A percentile compares a stretch with the other conserved stretches of the same genome.
These are phyloP conservation scores for Apostichopus leukothele DNA, from an alignment of 53 echinoderm and acorn worm species.

Conservation along the genomic window DNA sequence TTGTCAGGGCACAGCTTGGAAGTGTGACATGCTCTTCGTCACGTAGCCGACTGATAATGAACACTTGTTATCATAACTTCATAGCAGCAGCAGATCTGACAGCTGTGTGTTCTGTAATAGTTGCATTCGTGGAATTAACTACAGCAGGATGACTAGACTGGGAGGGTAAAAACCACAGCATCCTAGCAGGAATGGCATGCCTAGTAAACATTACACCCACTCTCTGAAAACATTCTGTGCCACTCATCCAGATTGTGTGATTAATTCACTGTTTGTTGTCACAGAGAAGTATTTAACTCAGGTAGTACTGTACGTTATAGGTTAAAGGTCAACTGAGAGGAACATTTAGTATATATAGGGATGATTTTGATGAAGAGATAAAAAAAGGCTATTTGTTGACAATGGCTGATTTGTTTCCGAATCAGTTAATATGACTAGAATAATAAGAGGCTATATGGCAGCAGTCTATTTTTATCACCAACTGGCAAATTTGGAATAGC, in stretches of 20 bases:
- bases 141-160: too few species aligned
- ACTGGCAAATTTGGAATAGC: background rate
- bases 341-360: background rate
- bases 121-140: background rate
- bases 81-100: background rate
- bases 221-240: background rate
- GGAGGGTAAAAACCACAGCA: background rate
- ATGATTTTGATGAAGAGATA: too few species aligned
- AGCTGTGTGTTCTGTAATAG: constrained; percentile 22
- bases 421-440: background rate
- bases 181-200: background rate
- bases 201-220: background rate
- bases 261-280: background rate
- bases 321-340: background rate
- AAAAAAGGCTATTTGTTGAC: too few species aligned
- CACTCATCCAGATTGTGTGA: background rate
- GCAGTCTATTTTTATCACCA: background rate
- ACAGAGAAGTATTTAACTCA: background rate
- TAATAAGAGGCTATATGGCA: background rate
- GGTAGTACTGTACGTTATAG: background rate
- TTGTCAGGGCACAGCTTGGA: background rate
- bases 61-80: constrained; percentile 25
- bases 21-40: constrained; percentile 17
- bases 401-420: background rate
- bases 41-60: constrained; percentile 35